A percentile compares a stretch with the other conserved stretches of the same genome.
These are phyloP conservation scores for Catharus ustulatus DNA, from an alignment of 2,797 vertebrate genomes.

Conservation along the genomic window DNA sequence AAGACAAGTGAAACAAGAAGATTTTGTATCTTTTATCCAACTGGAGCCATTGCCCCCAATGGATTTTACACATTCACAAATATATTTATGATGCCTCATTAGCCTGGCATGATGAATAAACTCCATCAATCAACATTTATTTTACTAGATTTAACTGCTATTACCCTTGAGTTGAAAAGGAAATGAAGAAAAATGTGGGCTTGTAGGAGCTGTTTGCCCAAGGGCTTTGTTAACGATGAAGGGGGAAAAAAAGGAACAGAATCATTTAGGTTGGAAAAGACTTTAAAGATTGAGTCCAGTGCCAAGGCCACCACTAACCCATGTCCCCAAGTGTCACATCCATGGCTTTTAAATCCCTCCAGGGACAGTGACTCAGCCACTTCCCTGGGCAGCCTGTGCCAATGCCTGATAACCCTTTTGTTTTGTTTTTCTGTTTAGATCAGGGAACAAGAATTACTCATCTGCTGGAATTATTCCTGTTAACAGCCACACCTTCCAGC, in stretches of 20 bases:
- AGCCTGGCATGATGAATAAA: constrained; percentile 37
- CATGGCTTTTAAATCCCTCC: background rate
- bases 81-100: constrained; percentile 59
- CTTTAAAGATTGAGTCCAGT: background rate
- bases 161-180: constrained; percentile 34
- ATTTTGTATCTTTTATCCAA: background rate
- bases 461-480: background rate
- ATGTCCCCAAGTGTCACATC: background rate
- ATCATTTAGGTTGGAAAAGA: background rate
- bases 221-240: background rate
- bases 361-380: constrained; percentile 16
- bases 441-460: background rate
- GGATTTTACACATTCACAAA: constrained; percentile 29
- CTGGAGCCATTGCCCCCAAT: constrained; percentile 1
- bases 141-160: constrained; percentile 51
- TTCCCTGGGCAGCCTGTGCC: background rate
- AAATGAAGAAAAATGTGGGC: constrained; percentile 22
- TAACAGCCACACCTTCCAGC: background rate
- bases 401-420: background rate
- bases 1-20: background rate
- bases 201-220: background rate
- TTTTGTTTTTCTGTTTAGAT: background rate
- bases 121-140: constrained; percentile 52
- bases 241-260: background rate
- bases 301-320: background rate